phyloP scores from a whole-genome alignment of 2,888 invertebrate species.

The Eremobia ochroleuca region DNA sequence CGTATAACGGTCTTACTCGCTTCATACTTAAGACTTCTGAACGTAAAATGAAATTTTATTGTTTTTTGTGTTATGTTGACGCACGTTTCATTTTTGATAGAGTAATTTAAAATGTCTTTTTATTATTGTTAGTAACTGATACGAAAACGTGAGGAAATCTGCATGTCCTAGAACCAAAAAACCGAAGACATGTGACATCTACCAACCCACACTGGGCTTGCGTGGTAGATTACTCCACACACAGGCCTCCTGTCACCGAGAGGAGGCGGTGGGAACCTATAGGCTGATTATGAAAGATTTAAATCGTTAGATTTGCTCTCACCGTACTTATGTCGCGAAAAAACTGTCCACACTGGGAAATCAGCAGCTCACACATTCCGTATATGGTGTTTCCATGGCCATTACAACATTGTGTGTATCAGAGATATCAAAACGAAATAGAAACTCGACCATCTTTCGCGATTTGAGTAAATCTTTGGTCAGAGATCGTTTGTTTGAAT shows the following conservation, averaged over 20 bases:
- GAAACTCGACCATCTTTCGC: neutral
- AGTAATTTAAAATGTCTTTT: slow-evolving; percentile 47
- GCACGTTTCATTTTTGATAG: slow-evolving; percentile 59
- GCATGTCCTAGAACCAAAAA: neutral
- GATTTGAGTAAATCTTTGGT: neutral
- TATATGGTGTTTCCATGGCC: neutral
- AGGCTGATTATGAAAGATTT: neutral
- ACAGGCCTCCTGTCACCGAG: neutral
- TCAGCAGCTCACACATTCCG: neutral
- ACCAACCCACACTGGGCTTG: neutral
- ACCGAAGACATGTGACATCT: neutral
- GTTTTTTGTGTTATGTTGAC: slow-evolving; percentile 70
- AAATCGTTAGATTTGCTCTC: neutral
- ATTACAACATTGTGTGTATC: neutral
- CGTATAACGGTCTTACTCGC: slow-evolving; percentile 75
- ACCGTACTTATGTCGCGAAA: neutral
- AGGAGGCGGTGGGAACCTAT: neutral
- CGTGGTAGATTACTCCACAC: neutral
- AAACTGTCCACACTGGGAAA: neutral
- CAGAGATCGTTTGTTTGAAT: neutral
- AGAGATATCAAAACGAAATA: neutral
- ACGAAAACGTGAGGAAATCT: neutral
- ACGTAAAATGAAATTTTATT: slow-evolving; percentile 79
- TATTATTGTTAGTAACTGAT: slow-evolving; percentile 27
- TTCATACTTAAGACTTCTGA: slow-evolving; percentile 74